Conservation (phyloP, 1,140 invertebrate species). For the Sipha flava region DNA sequence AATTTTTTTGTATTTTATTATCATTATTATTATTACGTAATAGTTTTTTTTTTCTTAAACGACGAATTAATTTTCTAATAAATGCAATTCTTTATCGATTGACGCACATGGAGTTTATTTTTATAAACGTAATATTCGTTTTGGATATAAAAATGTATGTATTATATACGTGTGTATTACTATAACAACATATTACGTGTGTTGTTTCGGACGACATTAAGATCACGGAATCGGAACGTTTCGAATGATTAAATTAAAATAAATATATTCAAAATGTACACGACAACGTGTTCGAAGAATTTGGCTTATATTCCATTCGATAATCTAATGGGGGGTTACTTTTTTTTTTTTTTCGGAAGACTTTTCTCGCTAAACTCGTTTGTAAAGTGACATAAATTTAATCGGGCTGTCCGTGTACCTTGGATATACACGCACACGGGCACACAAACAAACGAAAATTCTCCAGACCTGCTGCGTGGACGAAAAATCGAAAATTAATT, state of each 20-base stretch:
- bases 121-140: neutral
- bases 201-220: neutral
- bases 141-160: neutral
- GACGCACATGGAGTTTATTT: neutral
- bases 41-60: neutral
- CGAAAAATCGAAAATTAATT: neutral
- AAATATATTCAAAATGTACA: neutral
- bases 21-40: no score
- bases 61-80: neutral
- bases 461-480: neutral
- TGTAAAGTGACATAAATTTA: constrained; percentile 2
- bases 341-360: neutral
- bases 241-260: neutral
- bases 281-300: neutral
- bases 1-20: no score
- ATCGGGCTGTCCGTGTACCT: neutral
- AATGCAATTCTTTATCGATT: neutral
- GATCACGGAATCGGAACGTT: neutral
- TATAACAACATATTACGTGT: no score
- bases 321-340: neutral
- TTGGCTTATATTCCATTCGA: neutral
- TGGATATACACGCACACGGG: neutral
- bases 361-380: constrained; percentile 9
- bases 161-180: neutral
- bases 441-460: neutral